Conservation (phyloP, 2,113 vertebrate species). For the Rhinoderma darwinii region DNA sequence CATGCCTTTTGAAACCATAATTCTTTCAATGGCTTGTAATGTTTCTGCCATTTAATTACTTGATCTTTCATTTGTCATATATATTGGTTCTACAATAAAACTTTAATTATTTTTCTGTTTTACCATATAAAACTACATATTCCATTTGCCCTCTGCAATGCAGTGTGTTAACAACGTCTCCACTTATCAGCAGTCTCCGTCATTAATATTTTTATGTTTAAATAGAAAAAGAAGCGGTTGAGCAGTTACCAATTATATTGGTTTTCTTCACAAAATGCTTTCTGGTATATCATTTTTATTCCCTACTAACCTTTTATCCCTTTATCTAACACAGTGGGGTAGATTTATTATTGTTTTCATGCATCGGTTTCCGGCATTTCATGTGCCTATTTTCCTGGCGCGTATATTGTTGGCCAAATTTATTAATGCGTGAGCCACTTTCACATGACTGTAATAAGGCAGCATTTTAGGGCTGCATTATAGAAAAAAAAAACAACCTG, state of each 20-base stretch:
- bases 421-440: no score
- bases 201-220: not conserved
- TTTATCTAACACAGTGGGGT: not conserved
- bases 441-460: no score
- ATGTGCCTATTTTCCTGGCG: no score
- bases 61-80: constrained; percentile 22
- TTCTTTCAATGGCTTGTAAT: constrained; percentile 35
- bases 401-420: no score
- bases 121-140: not conserved
- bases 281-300: not conserved
- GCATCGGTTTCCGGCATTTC: no score
- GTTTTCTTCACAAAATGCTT: not conserved
- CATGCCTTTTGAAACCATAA: constrained; percentile 35
- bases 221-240: not conserved
- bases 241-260: not conserved
- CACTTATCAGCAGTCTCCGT: not conserved
- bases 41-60: constrained; percentile 29
- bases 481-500: no score
- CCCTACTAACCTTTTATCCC: not conserved
- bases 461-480: no score
- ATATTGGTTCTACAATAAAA: not conserved
- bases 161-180: not conserved
- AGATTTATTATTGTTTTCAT: no score
- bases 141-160: not conserved
- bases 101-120: constrained; percentile 10